phyloP scores from a whole-genome alignment of 2,797 vertebrate genomes.

The Enteromius anoplus region DNA sequence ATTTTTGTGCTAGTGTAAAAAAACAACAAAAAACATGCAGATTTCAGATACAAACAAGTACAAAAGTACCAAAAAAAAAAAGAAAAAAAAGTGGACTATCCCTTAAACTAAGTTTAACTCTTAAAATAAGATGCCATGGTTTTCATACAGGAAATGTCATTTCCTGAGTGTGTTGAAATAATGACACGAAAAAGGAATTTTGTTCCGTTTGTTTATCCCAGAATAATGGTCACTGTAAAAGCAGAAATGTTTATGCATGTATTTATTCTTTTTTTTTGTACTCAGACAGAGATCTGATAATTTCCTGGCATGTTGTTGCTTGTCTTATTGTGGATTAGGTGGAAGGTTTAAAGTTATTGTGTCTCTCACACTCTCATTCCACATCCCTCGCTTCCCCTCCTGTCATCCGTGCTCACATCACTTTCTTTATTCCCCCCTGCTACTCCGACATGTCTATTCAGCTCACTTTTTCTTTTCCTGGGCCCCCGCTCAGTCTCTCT shows the following conservation, averaged over 20 bases:
- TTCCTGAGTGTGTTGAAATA: neutral
- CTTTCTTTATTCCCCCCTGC: conserved; percentile 8
- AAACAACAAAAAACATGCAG: no score
- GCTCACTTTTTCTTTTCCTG: conserved; percentile 12
- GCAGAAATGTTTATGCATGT: neutral
- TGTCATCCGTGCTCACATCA: conserved; percentile 2
- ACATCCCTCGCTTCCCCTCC: neutral
- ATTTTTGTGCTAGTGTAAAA: neutral
- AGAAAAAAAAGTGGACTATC: neutral
- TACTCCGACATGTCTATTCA: conserved; percentile 45
- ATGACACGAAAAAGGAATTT: neutral
- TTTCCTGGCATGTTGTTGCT: conserved; percentile 34
- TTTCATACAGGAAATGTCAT: neutral
- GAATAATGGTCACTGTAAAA: neutral
- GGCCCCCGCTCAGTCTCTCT: conserved; percentile 4
- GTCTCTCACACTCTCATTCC: neutral
- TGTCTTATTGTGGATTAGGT: conserved; percentile 31
- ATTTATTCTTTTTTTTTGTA: neutral
- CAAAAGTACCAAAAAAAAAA: no score
- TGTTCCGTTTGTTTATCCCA: neutral
- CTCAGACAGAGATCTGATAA: neutral
- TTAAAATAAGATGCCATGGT: neutral
- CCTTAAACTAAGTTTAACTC: neutral
- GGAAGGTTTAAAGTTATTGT: conserved; percentile 37
- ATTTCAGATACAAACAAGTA: neutral